A percentile compares a stretch with the other conserved stretches of the same genome.
phyloP scores from a whole-genome alignment of 2,797 vertebrate species.

The Semaprochilodus insignis region DNA sequence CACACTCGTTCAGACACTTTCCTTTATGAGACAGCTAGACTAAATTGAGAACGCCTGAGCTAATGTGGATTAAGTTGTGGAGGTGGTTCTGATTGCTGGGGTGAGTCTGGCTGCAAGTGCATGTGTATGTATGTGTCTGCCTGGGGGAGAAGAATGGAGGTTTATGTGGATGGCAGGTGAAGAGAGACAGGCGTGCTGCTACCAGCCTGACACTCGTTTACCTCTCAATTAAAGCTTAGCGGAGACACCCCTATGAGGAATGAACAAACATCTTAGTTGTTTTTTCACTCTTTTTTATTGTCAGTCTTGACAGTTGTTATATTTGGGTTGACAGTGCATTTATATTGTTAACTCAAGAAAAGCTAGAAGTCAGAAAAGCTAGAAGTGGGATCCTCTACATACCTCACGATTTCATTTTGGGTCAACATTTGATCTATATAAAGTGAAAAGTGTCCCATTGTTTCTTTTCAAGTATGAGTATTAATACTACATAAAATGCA shows the following conservation, averaged over 20 bases:
- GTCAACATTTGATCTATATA: too few species aligned
- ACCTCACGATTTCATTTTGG: too few species aligned
- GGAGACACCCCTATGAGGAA: not conserved
- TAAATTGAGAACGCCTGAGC: not conserved
- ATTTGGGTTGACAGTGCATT: too few species aligned
- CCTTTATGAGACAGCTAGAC: not conserved
- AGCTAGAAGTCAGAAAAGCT: too few species aligned
- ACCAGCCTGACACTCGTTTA: constrained; percentile 31
- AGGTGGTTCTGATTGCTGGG: not conserved
- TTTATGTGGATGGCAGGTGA: constrained; percentile 23
- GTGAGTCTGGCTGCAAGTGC: not conserved
- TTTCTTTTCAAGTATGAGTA: too few species aligned
- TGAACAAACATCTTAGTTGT: not conserved
- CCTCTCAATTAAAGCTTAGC: constrained; percentile 12
- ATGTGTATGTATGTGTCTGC: constrained; percentile 1
- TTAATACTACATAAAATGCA: too few species aligned
- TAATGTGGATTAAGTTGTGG: not conserved
- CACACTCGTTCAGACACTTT: not conserved
- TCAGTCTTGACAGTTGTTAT: too few species aligned
- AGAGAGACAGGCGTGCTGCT: constrained; percentile 35
- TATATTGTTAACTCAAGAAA: too few species aligned
- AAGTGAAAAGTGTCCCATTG: too few species aligned
- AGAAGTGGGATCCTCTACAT: too few species aligned
- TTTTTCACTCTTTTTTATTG: not conserved
- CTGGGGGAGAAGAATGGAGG: not conserved